A percentile compares a stretch with the other conserved stretches of the same genome.
phyloP scores from a whole-genome alignment of 1,140 invertebrate species.

The Trichonephila clavipes region DNA sequence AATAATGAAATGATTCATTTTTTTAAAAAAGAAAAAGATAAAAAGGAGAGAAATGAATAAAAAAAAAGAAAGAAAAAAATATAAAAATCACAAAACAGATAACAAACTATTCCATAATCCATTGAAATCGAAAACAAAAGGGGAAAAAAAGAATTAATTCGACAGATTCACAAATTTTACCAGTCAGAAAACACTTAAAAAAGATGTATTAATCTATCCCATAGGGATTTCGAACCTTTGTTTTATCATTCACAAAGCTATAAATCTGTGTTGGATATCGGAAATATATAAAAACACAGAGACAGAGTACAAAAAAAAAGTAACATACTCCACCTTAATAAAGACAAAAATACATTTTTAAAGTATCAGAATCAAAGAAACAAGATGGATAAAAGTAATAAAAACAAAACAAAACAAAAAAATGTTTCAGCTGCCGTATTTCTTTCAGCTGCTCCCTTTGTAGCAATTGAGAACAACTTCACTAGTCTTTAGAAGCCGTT shows the following conservation, averaged over 20 bases:
- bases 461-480: conserved; percentile 50
- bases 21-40: too few relatives aligned
- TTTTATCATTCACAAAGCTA: neutral
- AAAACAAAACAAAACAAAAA: neutral
- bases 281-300: neutral
- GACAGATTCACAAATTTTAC: neutral
- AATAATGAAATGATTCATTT: too few relatives aligned
- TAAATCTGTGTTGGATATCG: conserved; percentile 5
- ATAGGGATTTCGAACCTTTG: neutral
- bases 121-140: neutral
- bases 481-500: conserved; percentile 53
- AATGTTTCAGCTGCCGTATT: conserved; percentile 21
- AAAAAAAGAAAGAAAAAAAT: too few relatives aligned
- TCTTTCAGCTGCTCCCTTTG: conserved; percentile 35
- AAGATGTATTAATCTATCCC: neutral
- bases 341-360: conserved; percentile 42
- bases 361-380: conserved; percentile 20
- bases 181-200: neutral
- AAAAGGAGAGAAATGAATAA: too few relatives aligned
- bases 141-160: neutral
- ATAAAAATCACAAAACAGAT: too few relatives aligned
- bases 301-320: neutral
- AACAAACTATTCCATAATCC: neutral
- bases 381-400: neutral
- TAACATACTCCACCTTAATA: neutral